Base-by-base conservation (phyloP, 2,797 vertebrate genomes). In the Sebastes umbrosus region DNA sequence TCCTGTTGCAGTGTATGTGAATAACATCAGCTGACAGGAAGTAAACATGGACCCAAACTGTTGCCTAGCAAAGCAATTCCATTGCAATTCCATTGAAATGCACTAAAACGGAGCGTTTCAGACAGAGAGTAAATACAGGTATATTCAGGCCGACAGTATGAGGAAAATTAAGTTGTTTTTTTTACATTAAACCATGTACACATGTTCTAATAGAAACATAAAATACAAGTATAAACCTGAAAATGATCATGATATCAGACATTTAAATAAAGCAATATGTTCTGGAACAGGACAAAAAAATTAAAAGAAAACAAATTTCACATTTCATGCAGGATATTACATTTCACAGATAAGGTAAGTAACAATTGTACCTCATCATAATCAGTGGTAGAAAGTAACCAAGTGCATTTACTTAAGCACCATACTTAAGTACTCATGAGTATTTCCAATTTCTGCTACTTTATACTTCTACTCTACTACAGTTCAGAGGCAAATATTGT, bases 271-370 rank as follows among this genome's bases (percentile, higher is more conserved):
- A 52, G 25, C 3, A 8, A 69, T 12, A n/a, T 58, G 29, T 69
- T 87, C 68, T 64, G 54, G 62, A 79, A 80, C 50, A 36, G 8
- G 6, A 32, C 22, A 34, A 18, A 60, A 11, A 18, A 43, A 25
- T 27, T 8, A 27, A 83, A 82, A 64, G 1, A 69, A 76, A 66
- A 66, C 79, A 75, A 67, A 2, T 2, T 34, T 10, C 22, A 60
- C 54, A 79, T 7, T 27, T 67, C 13, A 77, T 20, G 25, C 24
- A 52, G 34, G 10, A 52, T 16, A 34, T 59, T 34, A 18, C n/a
- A 46, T 65, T 5, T 46, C 39, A 79, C 2, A 8, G 22, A 18
- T 13, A 32, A 83, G 46, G 82, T 87, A 73, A 70, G 82, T 52
- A 3, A 73, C 5, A 1, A 50, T 59, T 74, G 1, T 43, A 8